Base-by-base conservation (phyloP, 1,140 invertebrate genomes). In the Radopholus similis region DNA sequence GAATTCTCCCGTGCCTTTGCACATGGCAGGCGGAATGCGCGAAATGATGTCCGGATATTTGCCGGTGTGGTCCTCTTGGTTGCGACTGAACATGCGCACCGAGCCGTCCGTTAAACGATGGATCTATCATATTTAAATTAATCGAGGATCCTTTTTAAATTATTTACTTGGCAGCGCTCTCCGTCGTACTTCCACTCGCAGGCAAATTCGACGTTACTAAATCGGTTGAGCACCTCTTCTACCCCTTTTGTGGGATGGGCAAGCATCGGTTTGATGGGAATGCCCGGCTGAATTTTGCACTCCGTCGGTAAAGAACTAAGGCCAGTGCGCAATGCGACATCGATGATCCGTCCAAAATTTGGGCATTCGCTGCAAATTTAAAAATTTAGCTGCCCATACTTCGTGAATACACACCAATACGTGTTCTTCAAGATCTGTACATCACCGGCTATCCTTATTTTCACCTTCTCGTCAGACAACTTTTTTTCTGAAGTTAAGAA, bases 141-240 rank as follows among this genome's bases (percentile, higher is more conserved):
- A 4, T 47, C 34, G 11, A 72, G 54, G 3, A 73, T 2, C 2
- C 32, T 15, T 47, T 37, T 54, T 51, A 18, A 15, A 38, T 21
- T 1, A 74, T 32, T 26, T 28, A 93, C 90, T 86, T 98, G 96
- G 4, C 93, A 95, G 80, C 96, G 85, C 86, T 99, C 96, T 4
- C 96, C 96, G 84, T 99, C 96, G 83, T 99, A 99, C 84, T 99
- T 99, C 88, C 90, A 99, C 86, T 99, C 96, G 83, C 95, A 98
- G 2, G 95, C 97, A 80, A 99, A 98, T 77, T 90, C 89, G 73
- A 90, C 85, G 32, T 89, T 88, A 66, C 95, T 93, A 84, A 99
- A 98, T 62, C 93, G 86, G 55, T 89, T 87, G 3, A 98, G 83
- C 15, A 98, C 91, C 84, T 98, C 94, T 77, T 83, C 83, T 11